These are phyloP conservation scores for Psix sp. DNA, from an alignment of 1,140 invertebrate genomes.

Conservation along the genomic window DNA sequence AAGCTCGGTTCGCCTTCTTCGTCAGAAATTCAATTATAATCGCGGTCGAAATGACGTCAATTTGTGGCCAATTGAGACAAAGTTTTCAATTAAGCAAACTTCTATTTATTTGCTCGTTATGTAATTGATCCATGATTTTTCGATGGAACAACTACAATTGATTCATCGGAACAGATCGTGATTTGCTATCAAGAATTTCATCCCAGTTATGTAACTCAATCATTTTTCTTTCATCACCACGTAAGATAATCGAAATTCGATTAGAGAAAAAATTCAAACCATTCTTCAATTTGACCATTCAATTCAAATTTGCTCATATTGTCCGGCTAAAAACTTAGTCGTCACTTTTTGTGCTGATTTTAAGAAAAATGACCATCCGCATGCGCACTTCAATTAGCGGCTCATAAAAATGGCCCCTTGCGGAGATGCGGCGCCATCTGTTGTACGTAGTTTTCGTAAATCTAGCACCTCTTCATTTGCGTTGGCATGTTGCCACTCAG, in stretches of 20 bases:
- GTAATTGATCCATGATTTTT: slow-evolving; percentile 47
- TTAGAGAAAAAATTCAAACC: background rate
- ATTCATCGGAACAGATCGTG: background rate
- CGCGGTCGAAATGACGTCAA: slow-evolving; percentile 42
- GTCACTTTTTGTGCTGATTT: slow-evolving; percentile 21
- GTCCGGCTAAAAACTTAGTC: background rate
- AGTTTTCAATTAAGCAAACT: slow-evolving; percentile 29
- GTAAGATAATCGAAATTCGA: too few relatives aligned
- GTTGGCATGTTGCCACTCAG: slow-evolving; percentile 24
- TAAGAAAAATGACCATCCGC: slow-evolving; percentile 35
- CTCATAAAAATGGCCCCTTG: slow-evolving; percentile 46
- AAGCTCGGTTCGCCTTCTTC: slow-evolving; percentile 16
- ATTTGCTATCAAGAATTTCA: slow-evolving; percentile 9
- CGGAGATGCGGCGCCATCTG: slow-evolving; percentile 58
- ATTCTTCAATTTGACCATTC: background rate
- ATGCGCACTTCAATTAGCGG: slow-evolving; percentile 48
- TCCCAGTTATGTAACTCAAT: slow-evolving; percentile 15
- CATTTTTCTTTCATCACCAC: slow-evolving; percentile 10
- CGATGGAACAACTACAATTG: slow-evolving; percentile 14
- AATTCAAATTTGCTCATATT: background rate
- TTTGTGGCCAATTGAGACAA: slow-evolving; percentile 39
- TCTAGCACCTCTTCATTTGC: slow-evolving; percentile 32
- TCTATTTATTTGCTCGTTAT: slow-evolving; percentile 37
- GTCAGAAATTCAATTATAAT: slow-evolving; percentile 60
- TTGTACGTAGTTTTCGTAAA: slow-evolving; percentile 43